Base-by-base conservation (phyloP, 2,888 invertebrate species). In the Atethmia centrago region DNA sequence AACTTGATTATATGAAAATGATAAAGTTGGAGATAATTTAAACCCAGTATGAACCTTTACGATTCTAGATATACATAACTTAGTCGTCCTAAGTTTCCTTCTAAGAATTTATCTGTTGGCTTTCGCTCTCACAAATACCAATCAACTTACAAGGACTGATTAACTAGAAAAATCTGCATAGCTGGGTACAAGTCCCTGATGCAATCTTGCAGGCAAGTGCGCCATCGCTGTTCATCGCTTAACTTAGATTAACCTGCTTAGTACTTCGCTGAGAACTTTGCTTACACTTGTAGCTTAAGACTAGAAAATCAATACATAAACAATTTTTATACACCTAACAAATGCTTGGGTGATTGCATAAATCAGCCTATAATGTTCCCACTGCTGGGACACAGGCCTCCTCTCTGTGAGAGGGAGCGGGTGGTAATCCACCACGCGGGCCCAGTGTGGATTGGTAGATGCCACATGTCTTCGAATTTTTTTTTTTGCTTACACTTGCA, bases 151-250 rank as follows among this genome's bases (percentile, higher is more conserved):
- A 76, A 40, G 10, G 31, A 51, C 42, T 69, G 55, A 69, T 69
- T 62, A 69, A 49, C 7, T 56, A 36, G 25, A 76, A 51, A 28
- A 76, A 65, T 77, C 42, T 77, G 72, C 78, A 64, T 78, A 49
- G 28, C 7, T 47, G 19, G 19, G 31, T 31, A 61, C 78, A 25
- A 64, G 42, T 78, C 58, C 59, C 36, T 68, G 10, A 55, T 56
- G 63, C 31, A 79, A 78, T 53, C 65, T 63, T 8, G 31, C 1
- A 25, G n/a, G 16, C 61, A 14, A 62, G 56, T 72, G 56, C n/a
- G 7, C 45, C 28, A n/a, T 61, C 56, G 65, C 64, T 72, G 25
- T 63, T 53, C 63, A 58, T n/a, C 5, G 62, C 25, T 73, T 47
- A 36, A 73, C 51, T 78, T 64, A 64, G 31, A 68, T 64, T 49